Evolutionary conservation across 2,113 vertebrate species (phyloP), one percentile per base, ranked within the genome.

Genomic region (Sinocyclocheilus grahami): DNA sequence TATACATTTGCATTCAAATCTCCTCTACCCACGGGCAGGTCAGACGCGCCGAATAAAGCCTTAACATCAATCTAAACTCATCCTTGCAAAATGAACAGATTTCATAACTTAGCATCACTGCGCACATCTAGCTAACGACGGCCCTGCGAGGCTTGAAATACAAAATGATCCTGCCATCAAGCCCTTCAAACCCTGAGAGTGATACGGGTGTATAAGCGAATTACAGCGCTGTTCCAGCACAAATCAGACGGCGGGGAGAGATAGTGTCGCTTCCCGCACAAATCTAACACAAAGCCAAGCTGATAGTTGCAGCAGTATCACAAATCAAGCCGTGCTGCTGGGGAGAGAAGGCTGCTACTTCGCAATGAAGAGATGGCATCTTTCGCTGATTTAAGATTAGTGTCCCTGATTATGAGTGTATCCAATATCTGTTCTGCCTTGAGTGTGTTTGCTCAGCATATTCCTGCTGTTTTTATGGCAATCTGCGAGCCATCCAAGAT

Each of bases 361-460:
- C 27, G 51, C 85, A 62, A 65, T 87, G 81, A 87, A 87, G 63
- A 87, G 88, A 84, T 80, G 84, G 83, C 82, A 86, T 84, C 84
- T 51, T 78, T 48, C 62, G 27, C 79, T 75, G 80, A 86, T 86
- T 84, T 88, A 77, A 81, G 83, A 48, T 20, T 79, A 16, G 82
- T 83, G 86, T 88, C 85, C 87, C 85, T 79, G 88, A 87, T 81
- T 67, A 67, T 75, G 86, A 71, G 46, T 63, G 69, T 58, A 53
- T 65, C 53, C 48, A 77, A 51, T 76, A 86, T 87, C 86, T 89
- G 84, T 83, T 85, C 82, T 80, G 60, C 78, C 77, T 74, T 60
- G 48, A 53, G 89, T 55, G 85, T 86, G 90, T 88, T 90, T 87
- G 71, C 86, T 72, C 77, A 48, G 63, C 60, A 67, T 89, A 83